phyloP scores from a whole-genome alignment of 2,888 invertebrate genomes.

The Coenonympha glycerion region DNA sequence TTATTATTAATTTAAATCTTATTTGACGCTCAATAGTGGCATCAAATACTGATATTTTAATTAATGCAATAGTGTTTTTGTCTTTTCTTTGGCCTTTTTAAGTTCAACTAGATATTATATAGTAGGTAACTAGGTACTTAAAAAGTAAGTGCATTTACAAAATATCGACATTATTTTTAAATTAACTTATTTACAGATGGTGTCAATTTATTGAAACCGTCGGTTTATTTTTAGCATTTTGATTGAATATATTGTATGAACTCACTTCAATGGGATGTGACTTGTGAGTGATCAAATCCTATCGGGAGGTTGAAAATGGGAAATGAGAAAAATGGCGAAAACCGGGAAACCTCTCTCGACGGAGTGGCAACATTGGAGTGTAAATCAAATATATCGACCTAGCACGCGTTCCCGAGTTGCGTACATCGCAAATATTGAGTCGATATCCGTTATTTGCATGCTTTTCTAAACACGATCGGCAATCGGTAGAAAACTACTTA shows the following conservation, averaged over 20 bases:
- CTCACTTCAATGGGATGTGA: slow-evolving; percentile 18
- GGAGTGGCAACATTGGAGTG: slow-evolving; percentile 20
- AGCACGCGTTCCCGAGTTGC: slow-evolving; percentile 15
- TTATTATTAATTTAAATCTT: no score
- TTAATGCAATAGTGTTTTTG: no score
- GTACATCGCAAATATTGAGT: slow-evolving; percentile 14
- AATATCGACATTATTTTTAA: no score
- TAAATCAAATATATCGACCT: slow-evolving; percentile 23
- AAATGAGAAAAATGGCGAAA: slow-evolving; percentile 20
- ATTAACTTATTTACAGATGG: no score
- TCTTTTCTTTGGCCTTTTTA: no score
- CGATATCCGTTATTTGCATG: background rate
- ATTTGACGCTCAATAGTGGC: no score
- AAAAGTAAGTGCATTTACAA: no score
- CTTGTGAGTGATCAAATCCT: slow-evolving; percentile 12
- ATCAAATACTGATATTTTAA: no score
- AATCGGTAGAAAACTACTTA: no score
- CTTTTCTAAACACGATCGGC: background rate
- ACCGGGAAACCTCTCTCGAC: no score
- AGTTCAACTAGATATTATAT: no score
- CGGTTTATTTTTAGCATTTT: background rate
- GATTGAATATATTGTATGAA: background rate
- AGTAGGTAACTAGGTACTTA: no score
- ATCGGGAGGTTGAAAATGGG: background rate
- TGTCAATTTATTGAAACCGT: background rate